These are phyloP conservation scores for Ascidia mentula DNA, from an alignment of 23 tunicate species.

Conservation along the genomic window DNA sequence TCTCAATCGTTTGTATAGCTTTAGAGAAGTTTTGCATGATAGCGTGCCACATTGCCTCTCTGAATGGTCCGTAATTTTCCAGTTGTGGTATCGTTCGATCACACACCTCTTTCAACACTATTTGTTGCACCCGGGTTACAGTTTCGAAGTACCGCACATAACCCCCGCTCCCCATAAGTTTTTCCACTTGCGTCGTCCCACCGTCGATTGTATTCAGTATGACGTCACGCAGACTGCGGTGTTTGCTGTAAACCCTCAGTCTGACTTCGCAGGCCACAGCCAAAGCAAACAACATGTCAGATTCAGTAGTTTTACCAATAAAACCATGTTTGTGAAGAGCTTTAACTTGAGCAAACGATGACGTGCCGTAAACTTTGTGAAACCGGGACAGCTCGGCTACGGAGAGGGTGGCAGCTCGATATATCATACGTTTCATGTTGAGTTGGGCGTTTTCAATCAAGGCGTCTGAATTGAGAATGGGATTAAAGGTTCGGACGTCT, in stretches of 20 bases:
- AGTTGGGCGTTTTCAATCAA: background rate
- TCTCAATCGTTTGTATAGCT: background rate
- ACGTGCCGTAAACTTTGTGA: background rate
- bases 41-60: background rate
- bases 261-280: constrained; percentile 42
- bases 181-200: background rate
- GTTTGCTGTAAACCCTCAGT: constrained; percentile 14
- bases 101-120: background rate
- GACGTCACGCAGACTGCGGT: background rate
- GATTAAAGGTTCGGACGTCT: background rate
- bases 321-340: background rate
- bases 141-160: background rate
- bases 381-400: constrained; percentile 10
- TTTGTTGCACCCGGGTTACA: background rate
- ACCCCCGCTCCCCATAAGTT: background rate
- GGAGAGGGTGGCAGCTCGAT: background rate
- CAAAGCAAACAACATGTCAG: constrained; percentile 20
- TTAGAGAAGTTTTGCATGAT: background rate
- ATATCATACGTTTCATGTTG: constrained; percentile 11
- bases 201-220: background rate
- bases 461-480: background rate
- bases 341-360: constrained; percentile 8
- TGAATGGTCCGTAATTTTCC: background rate
- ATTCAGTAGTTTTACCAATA: background rate
- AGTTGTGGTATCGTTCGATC: background rate